These are phyloP conservation scores for Notarius lentiginosus DNA, from an alignment of 2,113 vertebrate genomes.

Conservation along the genomic window DNA sequence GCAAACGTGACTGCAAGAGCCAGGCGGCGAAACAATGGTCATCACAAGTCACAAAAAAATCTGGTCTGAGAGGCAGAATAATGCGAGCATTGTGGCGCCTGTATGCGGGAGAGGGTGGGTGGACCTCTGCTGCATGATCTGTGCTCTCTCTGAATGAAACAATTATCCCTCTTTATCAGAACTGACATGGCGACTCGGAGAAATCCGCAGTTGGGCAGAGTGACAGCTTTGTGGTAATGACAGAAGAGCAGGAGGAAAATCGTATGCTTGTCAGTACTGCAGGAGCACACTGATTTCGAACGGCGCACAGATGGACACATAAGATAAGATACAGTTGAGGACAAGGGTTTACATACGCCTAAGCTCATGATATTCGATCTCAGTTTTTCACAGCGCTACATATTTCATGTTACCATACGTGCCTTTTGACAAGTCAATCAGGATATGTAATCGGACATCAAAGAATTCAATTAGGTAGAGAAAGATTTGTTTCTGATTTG, in stretches of 20 bases:
- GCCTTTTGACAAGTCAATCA: neutral
- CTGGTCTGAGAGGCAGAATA: conserved; percentile 62
- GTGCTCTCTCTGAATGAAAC: conserved; percentile 69
- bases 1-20: conserved; percentile 60
- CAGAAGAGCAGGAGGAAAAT: neutral
- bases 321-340: neutral
- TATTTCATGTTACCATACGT: neutral
- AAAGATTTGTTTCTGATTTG: neutral
- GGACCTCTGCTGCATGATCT: conserved; percentile 63
- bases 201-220: neutral
- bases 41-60: conserved; percentile 66
- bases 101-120: conserved; percentile 61
- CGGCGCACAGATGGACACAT: neutral
- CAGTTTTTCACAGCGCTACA: neutral
- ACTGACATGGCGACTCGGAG: conserved; percentile 22
- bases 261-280: neutral
- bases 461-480: neutral
- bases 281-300: neutral
- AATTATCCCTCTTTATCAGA: conserved; percentile 55
- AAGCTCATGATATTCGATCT: neutral
- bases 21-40: conserved; percentile 66
- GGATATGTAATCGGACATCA: neutral
- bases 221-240: conserved; percentile 6
- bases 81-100: conserved; percentile 68
- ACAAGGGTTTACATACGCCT: neutral